These are phyloP conservation scores for Athene noctua DNA, from an alignment of 2,113 vertebrate species.

Conservation along the genomic window DNA sequence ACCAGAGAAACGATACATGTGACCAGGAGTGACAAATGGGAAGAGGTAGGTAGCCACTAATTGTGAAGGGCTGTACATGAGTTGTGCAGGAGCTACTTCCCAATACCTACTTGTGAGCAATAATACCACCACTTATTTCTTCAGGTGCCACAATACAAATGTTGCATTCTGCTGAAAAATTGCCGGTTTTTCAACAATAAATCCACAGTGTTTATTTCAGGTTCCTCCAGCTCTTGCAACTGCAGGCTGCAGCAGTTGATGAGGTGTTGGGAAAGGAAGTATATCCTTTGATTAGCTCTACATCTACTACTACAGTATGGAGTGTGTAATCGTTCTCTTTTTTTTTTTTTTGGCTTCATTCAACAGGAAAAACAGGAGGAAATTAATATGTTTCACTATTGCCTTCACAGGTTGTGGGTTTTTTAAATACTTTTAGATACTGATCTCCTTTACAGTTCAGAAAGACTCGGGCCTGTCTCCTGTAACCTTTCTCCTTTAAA, in stretches of 20 bases:
- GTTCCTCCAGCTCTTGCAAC: not conserved
- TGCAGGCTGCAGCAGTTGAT: not conserved
- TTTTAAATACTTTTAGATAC: not conserved
- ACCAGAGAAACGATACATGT: not conserved
- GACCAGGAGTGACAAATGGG: conserved; percentile 1
- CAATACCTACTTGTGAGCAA: not conserved
- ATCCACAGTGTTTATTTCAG: fast-evolving
- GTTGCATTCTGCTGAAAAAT: not conserved
- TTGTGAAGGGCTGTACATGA: not conserved
- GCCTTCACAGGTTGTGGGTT: not conserved
- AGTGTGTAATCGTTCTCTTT: not conserved
- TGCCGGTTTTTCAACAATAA: not conserved
- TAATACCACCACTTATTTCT: not conserved
- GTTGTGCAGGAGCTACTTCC: not conserved
- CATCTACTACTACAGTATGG: not conserved
- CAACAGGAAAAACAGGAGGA: not conserved
- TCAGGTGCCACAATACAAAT: not conserved
- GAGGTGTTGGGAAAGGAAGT: not conserved
- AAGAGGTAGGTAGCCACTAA: not conserved
- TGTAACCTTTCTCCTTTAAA: conserved; percentile 3
- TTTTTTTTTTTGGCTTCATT: not conserved
- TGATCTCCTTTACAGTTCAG: not conserved
- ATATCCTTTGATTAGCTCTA: not conserved
- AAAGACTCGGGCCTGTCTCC: conserved; percentile 12
- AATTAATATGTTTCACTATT: not conserved